Evolutionary conservation across 2,888 invertebrate genomes (phyloP).

Genomic region (Dione vanillae): DNA sequence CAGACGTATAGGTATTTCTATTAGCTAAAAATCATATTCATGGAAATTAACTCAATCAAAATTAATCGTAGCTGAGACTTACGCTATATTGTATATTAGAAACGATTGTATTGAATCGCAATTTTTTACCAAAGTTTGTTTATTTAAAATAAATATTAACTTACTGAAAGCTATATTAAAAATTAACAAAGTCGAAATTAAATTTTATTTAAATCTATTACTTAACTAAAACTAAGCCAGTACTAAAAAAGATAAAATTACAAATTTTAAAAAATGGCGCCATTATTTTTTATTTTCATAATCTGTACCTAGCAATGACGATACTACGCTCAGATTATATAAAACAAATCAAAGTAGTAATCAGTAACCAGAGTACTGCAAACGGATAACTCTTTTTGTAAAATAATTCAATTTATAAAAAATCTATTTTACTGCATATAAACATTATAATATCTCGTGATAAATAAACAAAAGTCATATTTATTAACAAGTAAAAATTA

Average conservation of each 20-base stretch:
- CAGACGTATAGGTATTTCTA: constrained; percentile 32
- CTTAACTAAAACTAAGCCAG: no score
- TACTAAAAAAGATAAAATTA: no score
- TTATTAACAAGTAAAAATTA: no score
- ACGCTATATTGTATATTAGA: constrained; percentile 53
- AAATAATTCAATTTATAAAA: not conserved
- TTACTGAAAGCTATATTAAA: no score
- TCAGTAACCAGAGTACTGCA: not conserved
- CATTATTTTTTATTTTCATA: not conserved
- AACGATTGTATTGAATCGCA: constrained; percentile 39
- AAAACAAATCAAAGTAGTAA: not conserved
- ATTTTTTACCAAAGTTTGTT: no score
- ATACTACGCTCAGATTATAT: not conserved
- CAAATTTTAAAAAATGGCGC: not conserved
- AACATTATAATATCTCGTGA: no score
- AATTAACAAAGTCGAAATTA: no score
- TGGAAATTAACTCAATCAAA: constrained; percentile 54
- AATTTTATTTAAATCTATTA: no score
- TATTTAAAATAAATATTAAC: no score
- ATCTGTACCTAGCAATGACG: not conserved
- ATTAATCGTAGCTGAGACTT: constrained; percentile 65
- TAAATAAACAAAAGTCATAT: no score
- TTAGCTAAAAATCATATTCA: not conserved
- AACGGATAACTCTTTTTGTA: no score
- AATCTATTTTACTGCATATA: no score